A percentile compares a stretch with the other conserved stretches of the same genome.
These are phyloP conservation scores for Cygnus atratus DNA, from an alignment of 2,113 vertebrate genomes.

Conservation along the genomic window DNA sequence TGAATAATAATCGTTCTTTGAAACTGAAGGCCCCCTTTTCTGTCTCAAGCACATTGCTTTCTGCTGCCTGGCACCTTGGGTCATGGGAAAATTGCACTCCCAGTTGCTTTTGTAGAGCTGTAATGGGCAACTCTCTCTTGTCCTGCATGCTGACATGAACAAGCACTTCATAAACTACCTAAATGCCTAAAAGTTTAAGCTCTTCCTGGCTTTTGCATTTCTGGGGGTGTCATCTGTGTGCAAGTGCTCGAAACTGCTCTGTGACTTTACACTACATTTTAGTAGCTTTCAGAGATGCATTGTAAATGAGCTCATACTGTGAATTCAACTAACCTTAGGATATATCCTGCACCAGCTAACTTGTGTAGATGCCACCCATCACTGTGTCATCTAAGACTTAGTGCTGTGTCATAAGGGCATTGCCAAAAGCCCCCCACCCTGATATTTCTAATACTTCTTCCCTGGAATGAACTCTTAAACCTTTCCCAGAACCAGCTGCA, in stretches of 20 bases:
- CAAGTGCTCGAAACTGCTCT: neutral
- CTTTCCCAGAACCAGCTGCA: neutral
- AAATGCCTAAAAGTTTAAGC: neutral
- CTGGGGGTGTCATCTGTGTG: neutral
- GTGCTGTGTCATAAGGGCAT: neutral
- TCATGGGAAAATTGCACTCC: neutral
- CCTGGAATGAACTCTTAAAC: neutral
- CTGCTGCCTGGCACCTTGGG: neutral
- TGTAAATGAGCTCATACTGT: neutral
- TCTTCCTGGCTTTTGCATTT: neutral
- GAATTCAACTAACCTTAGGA: neutral
- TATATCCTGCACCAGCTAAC: neutral
- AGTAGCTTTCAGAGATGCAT: neutral
- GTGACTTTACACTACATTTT: neutral
- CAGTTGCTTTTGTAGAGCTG: neutral
- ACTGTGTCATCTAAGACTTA: neutral
- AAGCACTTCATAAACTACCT: neutral
- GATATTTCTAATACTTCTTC: neutral
- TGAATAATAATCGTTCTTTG: neutral
- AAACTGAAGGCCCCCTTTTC: neutral
- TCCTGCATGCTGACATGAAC: fast-evolving
- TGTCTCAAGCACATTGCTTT: neutral
- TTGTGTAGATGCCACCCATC: neutral
- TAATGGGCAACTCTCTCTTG: neutral
- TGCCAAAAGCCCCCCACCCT: neutral